Conservation (phyloP, 2,888 invertebrate species). For the Clepsis dumicolana region DNA sequence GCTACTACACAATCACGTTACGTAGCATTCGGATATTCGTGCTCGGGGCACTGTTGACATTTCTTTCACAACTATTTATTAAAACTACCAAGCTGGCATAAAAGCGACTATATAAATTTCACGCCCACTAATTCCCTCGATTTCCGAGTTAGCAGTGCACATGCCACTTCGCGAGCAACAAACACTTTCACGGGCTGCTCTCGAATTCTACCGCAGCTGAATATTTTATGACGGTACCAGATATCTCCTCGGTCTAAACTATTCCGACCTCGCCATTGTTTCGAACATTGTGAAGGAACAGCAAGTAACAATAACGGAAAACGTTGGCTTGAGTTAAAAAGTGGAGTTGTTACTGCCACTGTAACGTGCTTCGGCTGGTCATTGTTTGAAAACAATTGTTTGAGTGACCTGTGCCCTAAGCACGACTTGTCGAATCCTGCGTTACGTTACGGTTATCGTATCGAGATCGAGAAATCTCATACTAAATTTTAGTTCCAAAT, state of each 20-base stretch:
- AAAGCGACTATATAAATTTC: background rate
- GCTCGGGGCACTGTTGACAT: too few species aligned
- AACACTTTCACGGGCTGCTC: background rate
- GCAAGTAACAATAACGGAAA: slow-evolving; percentile 14
- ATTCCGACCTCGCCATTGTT: slow-evolving; percentile 22
- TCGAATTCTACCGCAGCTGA: slow-evolving; percentile 5
- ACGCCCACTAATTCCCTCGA: background rate
- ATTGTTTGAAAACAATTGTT: slow-evolving; percentile 2
- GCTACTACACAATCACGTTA: too few species aligned
- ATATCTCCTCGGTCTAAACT: slow-evolving; percentile 22
- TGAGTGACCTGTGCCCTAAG: background rate
- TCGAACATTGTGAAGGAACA: background rate
- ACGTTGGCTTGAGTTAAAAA: slow-evolving; percentile 10
- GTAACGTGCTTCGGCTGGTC: background rate
- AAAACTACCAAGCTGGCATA: background rate
- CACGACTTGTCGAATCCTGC: too few species aligned
- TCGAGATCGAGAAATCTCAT: too few species aligned
- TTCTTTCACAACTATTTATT: background rate
- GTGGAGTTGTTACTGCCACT: background rate
- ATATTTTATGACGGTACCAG: slow-evolving; percentile 15
- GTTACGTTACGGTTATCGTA: too few species aligned
- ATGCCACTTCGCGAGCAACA: background rate
- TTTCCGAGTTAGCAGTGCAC: slow-evolving; percentile 1
- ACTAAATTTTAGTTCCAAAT: too few species aligned
- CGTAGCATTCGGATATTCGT: too few species aligned